A percentile compares a stretch with the other conserved stretches of the same genome.
Conservation (phyloP, 2,797 vertebrate species). For the Enteromius argenteus region DNA sequence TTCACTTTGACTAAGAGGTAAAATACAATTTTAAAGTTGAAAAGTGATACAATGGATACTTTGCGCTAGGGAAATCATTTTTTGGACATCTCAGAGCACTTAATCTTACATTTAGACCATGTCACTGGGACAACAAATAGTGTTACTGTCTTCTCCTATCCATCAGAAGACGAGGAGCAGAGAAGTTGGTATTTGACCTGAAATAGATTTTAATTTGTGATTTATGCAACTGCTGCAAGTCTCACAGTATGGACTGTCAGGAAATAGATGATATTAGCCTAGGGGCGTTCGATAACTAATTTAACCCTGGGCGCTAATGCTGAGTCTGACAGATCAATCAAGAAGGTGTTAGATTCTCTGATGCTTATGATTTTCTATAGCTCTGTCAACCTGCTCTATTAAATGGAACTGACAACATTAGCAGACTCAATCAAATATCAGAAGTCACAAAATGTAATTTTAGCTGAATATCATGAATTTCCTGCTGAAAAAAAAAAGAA, state of each 20-base stretch:
- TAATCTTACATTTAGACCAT: slow-evolving; percentile 21
- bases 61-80: neutral
- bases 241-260: slow-evolving; percentile 37
- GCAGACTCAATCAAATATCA: slow-evolving; percentile 26
- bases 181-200: slow-evolving; percentile 43
- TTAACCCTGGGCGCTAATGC: slow-evolving; percentile 73
- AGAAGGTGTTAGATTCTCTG: slow-evolving; percentile 34
- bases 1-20: neutral
- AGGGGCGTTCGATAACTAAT: slow-evolving; percentile 80
- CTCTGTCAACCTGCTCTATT: slow-evolving; percentile 4
- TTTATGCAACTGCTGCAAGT: slow-evolving; percentile 61
- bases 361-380: slow-evolving; percentile 21
- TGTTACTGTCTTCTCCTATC: neutral
- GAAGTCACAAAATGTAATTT: neutral
- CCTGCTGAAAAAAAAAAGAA: neutral
- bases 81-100: neutral
- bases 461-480: neutral
- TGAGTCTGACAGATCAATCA: slow-evolving; percentile 73
- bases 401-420: neutral
- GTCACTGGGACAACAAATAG: slow-evolving; percentile 3
- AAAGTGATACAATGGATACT: neutral
- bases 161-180: slow-evolving; percentile 9
- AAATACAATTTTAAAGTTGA: neutral
- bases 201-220: slow-evolving; percentile 56
- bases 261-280: slow-evolving; percentile 64